Percentiles rank a stretch among this genome's conserved stretches.
Conservation (phyloP, 2,888 invertebrate genomes). For the Prenolepis imparis region DNA sequence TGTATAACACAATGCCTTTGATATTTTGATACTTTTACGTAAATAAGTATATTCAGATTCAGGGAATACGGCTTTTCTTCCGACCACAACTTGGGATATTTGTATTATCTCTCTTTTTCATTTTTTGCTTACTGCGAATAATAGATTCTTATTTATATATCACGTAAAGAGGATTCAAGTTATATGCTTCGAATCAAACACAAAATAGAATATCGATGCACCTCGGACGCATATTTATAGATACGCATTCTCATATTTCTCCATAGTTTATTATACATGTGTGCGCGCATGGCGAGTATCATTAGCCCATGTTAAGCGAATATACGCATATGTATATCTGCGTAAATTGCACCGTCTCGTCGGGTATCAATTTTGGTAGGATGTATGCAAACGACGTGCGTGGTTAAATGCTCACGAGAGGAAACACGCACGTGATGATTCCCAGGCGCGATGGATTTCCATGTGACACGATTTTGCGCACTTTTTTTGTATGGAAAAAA, state of each 20-base stretch:
- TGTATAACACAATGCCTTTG: neutral
- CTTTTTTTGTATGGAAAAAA: slow-evolving; percentile 13
- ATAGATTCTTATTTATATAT: neutral
- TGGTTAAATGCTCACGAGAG: slow-evolving; percentile 59
- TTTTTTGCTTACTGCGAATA: neutral
- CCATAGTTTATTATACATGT: neutral
- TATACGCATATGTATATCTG: slow-evolving; percentile 43
- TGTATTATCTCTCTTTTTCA: neutral
- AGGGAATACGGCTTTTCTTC: neutral
- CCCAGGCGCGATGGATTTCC: slow-evolving; percentile 54
- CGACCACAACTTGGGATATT: neutral
- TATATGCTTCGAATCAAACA: too few species aligned
- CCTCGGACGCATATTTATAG: neutral
- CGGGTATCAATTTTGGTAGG: slow-evolving; percentile 60
- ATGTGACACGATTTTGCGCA: slow-evolving; percentile 34
- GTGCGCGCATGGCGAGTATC: slow-evolving; percentile 37
- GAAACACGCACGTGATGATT: slow-evolving; percentile 58
- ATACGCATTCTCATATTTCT: neutral
- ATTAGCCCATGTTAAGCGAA: slow-evolving; percentile 60
- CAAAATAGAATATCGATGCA: neutral
- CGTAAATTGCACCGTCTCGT: slow-evolving; percentile 58
- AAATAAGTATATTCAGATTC: neutral
- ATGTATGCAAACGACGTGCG: slow-evolving; percentile 57
- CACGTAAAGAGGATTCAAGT: neutral
- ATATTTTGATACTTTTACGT: neutral